These are phyloP conservation scores for Cygnus atratus DNA, from an alignment of 2,113 vertebrate species.

Conservation along the genomic window DNA sequence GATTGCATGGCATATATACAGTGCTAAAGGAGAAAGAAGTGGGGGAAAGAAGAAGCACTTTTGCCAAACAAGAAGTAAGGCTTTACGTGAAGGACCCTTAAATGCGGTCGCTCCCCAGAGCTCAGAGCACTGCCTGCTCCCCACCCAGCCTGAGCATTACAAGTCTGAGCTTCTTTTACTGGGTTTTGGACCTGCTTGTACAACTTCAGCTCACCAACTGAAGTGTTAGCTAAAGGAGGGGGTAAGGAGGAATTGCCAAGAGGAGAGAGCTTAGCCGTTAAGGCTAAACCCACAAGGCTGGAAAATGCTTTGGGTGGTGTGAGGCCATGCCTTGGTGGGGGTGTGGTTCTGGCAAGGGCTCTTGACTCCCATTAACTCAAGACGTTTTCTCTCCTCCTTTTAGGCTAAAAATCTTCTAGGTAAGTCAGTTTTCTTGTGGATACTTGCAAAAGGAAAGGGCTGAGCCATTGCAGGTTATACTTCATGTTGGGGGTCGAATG, in stretches of 20 bases:
- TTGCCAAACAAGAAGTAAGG: not conserved
- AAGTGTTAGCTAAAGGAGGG: not conserved
- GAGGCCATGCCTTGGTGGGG: not conserved
- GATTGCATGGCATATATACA: not conserved
- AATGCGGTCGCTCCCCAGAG: not conserved
- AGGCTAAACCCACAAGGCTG: not conserved
- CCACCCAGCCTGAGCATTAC: not conserved
- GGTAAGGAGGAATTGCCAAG: not conserved
- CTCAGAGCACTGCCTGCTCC: not conserved
- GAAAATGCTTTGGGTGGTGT: not conserved
- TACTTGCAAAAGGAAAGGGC: not conserved
- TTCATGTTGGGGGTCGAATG: not conserved
- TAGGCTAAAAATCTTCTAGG: not conserved
- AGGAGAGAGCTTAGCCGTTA: not conserved
- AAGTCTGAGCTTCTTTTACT: not conserved
- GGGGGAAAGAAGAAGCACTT: not conserved
- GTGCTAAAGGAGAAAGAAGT: not conserved
- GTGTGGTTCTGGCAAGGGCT: not conserved
- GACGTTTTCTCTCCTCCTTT: not conserved
- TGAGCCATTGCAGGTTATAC: not conserved
- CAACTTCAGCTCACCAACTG: not conserved
- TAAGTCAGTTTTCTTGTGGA: not conserved
- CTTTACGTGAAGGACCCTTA: not conserved
- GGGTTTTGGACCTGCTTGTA: not conserved
- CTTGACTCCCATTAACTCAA: not conserved